Evolutionary conservation across 2,797 vertebrate species (phyloP).

Genomic region (Anniella stebbinsi): DNA sequence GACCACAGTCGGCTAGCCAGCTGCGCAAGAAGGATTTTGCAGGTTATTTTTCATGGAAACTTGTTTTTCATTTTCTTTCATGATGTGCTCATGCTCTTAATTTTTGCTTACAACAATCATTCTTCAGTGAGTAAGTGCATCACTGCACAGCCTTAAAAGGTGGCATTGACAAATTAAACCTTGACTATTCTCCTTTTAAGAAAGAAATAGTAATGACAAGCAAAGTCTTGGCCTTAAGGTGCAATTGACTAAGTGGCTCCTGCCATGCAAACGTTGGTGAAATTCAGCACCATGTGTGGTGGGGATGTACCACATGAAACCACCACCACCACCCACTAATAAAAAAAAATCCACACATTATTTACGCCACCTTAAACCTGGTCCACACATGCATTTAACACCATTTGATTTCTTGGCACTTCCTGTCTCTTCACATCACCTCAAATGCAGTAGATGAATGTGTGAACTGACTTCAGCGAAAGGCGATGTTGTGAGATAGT

Average conservation of each 20-base stretch:
- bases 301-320: not conserved
- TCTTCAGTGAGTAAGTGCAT: slow-evolving; percentile 29
- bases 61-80: slow-evolving; percentile 27
- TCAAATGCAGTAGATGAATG: not conserved
- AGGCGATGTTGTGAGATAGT: too few relatives aligned
- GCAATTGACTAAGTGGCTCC: not conserved
- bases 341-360: not conserved
- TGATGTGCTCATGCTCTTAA: slow-evolving; percentile 35
- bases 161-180: slow-evolving; percentile 24
- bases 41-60: slow-evolving; percentile 29
- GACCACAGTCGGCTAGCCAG: slow-evolving; percentile 47
- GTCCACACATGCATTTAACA: not conserved
- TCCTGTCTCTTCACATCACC: not conserved
- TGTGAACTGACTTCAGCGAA: not conserved
- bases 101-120: slow-evolving; percentile 30
- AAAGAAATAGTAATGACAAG: not conserved
- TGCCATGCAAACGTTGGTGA: not conserved
- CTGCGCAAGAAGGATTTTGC: not conserved
- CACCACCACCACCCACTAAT: too few relatives aligned
- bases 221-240: not conserved
- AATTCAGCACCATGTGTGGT: not conserved
- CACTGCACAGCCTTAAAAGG: slow-evolving; percentile 38
- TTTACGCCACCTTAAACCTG: not conserved
- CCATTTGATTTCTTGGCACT: not conserved
- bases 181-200: slow-evolving; percentile 32